Conservation (phyloP, 2,113 vertebrate species). For the Glaucidium brasilianum region DNA sequence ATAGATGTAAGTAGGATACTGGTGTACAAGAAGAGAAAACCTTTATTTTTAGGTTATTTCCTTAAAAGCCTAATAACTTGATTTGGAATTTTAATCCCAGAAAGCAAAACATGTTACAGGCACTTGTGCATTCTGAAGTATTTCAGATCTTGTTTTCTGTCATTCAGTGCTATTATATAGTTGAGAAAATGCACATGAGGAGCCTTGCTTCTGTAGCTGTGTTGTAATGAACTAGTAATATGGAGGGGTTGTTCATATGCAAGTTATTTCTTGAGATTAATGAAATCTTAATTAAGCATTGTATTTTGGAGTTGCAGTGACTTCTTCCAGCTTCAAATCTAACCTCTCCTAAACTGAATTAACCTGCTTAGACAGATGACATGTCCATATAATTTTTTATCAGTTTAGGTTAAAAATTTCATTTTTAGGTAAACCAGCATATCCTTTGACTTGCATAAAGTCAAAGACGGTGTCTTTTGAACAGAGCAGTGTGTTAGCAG, state of each 20-base stretch:
- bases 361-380: neutral
- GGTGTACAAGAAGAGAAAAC: neutral
- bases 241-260: neutral
- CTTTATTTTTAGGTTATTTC: neutral
- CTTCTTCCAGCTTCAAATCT: neutral
- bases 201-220: neutral
- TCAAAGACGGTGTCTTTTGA: neutral
- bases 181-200: neutral
- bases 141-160: neutral
- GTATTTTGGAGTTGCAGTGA: neutral
- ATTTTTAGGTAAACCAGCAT: neutral
- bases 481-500: neutral
- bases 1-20: neutral
- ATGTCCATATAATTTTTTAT: neutral
- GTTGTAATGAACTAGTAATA: neutral
- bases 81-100: neutral
- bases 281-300: neutral
- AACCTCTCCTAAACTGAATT: neutral
- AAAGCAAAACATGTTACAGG: neutral
- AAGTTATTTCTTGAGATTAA: neutral
- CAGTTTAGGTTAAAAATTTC: neutral
- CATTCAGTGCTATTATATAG: neutral
- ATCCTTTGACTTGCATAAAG: neutral
- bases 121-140: neutral
- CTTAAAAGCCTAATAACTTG: neutral